phyloP scores from a whole-genome alignment of 2,888 invertebrate species.

The Galerucella pusilla region DNA sequence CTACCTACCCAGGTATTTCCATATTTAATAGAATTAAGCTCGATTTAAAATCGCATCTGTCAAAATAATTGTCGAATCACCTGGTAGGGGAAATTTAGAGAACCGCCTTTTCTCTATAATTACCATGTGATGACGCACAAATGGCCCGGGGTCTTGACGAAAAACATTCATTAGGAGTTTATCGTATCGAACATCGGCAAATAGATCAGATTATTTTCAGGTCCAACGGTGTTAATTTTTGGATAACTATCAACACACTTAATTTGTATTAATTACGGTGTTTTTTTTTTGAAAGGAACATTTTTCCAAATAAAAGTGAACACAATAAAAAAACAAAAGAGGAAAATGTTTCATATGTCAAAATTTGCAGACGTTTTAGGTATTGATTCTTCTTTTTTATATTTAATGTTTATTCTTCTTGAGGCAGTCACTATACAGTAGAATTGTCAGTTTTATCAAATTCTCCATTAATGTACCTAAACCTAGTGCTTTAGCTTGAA shows the following conservation, averaged over 20 bases:
- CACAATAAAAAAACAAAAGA: background rate
- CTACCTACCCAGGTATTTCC: background rate
- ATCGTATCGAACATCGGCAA: constrained; percentile 20
- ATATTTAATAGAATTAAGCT: background rate
- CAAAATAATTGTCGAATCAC: constrained; percentile 17
- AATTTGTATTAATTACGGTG: background rate
- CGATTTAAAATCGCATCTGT: constrained; percentile 19
- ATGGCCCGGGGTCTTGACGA: constrained; percentile 16
- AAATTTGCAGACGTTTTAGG: too few species aligned
- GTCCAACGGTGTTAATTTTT: background rate
- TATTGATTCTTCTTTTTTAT: too few species aligned
- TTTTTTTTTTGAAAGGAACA: background rate
- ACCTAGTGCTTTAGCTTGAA: too few species aligned
- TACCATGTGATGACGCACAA: constrained; percentile 26
- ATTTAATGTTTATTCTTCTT: too few species aligned
- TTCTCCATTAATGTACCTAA: too few species aligned
- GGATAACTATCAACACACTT: background rate
- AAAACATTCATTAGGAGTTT: constrained; percentile 19
- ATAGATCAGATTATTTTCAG: background rate
- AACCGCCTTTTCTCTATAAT: constrained; percentile 27
- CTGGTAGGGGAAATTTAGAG: constrained; percentile 22
- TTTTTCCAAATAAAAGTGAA: background rate
- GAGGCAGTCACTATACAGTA: too few species aligned
- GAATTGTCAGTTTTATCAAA: too few species aligned
- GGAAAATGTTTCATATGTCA: background rate